Conservation (phyloP, 2,888 invertebrate species). For the Helobdella robusta region DNA sequence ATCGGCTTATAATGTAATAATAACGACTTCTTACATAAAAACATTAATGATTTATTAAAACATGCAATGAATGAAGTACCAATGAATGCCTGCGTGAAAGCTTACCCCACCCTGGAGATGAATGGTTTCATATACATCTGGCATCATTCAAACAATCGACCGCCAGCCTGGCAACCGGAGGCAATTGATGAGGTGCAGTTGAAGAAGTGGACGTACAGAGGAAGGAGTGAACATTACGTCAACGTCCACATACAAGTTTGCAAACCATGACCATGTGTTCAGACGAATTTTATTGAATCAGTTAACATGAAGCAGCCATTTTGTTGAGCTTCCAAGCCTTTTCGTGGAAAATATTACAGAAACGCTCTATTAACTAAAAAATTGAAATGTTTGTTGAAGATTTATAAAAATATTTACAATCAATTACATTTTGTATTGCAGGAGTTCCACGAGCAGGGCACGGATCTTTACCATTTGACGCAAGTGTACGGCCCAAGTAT, state of each 20-base stretch:
- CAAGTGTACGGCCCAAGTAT: slow-evolving; percentile 1
- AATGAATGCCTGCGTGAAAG: neutral
- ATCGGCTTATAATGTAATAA: no score
- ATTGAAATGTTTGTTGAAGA: no score
- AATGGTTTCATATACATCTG: neutral
- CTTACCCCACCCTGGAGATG: neutral
- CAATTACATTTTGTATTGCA: neutral
- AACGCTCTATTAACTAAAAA: no score
- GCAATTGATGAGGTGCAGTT: neutral
- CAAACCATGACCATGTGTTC: neutral
- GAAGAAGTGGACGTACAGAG: neutral
- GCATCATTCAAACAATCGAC: neutral
- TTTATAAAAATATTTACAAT: neutral
- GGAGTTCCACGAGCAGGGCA: neutral
- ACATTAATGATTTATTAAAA: neutral
- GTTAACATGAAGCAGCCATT: neutral
- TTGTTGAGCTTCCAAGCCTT: no score
- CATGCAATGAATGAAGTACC: neutral
- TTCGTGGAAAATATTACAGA: no score
- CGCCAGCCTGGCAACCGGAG: neutral
- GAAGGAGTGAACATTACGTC: neutral
- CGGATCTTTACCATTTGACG: neutral
- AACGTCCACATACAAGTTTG: neutral
- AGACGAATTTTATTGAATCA: neutral
- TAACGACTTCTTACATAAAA: no score